Conservation (phyloP, 1,140 invertebrate genomes). For the Danaus plexippus region DNA sequence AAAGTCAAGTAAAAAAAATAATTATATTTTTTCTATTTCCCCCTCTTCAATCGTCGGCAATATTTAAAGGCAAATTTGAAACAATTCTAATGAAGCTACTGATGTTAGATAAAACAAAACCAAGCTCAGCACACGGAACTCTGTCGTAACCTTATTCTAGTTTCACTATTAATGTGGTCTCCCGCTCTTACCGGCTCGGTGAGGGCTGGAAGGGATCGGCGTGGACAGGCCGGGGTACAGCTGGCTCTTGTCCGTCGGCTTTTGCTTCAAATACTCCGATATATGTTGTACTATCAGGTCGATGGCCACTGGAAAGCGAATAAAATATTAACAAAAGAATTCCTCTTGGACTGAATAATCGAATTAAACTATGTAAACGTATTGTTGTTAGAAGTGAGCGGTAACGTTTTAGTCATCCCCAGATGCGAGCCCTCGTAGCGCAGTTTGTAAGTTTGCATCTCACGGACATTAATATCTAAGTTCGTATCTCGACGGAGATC, state of each 20-base stretch:
- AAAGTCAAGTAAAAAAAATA: too few relatives aligned
- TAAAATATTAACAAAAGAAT: constrained; percentile 14
- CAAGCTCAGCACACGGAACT: neutral
- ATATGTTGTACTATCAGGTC: constrained; percentile 99
- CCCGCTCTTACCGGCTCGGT: constrained; percentile 44
- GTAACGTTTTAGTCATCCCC: too few relatives aligned
- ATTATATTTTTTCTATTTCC: too few relatives aligned
- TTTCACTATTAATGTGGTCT: constrained; percentile 44
- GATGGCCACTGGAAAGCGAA: constrained; percentile 92
- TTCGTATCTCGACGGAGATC: too few relatives aligned
- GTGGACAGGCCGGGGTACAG: constrained; percentile 26
- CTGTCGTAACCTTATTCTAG: constrained; percentile 1
- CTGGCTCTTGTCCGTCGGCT: constrained; percentile 29
- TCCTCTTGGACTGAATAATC: neutral
- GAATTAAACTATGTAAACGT: neutral
- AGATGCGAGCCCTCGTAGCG: too few relatives aligned
- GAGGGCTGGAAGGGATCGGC: constrained; percentile 45
- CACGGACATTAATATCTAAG: too few relatives aligned
- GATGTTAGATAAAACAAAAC: too few relatives aligned
- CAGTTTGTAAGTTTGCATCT: too few relatives aligned
- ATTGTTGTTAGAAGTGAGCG: too few relatives aligned
- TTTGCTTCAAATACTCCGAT: constrained; percentile 66
- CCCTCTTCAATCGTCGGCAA: too few relatives aligned
- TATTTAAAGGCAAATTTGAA: too few relatives aligned
- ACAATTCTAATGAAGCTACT: too few relatives aligned